phyloP scores from a whole-genome alignment of 2,797 vertebrate genomes.

The Bufotes viridis region DNA sequence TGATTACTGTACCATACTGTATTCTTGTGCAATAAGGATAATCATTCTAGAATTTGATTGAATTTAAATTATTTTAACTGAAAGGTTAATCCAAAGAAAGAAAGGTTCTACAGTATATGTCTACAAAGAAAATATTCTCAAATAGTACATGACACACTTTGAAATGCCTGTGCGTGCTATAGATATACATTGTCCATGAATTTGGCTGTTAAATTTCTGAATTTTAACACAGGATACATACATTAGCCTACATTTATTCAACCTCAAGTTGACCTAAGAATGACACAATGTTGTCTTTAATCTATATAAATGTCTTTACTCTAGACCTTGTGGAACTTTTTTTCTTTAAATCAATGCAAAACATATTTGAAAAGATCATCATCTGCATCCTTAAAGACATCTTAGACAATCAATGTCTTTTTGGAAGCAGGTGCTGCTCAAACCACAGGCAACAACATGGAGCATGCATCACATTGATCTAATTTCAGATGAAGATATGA shows the following conservation, averaged over 20 bases:
- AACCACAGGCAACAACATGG: constrained; percentile 74
- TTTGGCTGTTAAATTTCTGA: constrained; percentile 61
- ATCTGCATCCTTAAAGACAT: constrained; percentile 79
- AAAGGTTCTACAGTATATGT: neutral
- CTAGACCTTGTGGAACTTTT: constrained; percentile 71
- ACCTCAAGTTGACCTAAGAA: constrained; percentile 61
- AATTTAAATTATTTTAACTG: constrained; percentile 7
- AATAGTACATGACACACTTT: constrained; percentile 29
- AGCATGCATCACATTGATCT: constrained; percentile 82
- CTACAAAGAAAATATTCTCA: neutral
- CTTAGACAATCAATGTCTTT: constrained; percentile 80
- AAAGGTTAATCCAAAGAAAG: neutral
- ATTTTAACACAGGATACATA: constrained; percentile 63
- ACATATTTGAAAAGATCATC: constrained; percentile 79
- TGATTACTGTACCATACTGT: neutral
- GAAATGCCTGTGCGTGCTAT: constrained; percentile 4
- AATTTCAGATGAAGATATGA: constrained; percentile 75
- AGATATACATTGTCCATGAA: constrained; percentile 46
- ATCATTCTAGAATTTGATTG: constrained; percentile 1
- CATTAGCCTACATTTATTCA: constrained; percentile 70
- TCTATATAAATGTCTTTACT: constrained; percentile 72
- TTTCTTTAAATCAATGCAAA: constrained; percentile 83
- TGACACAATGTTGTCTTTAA: constrained; percentile 63
- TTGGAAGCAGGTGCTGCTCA: constrained; percentile 83
- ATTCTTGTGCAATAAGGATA: neutral